A percentile compares a stretch with the other conserved stretches of the same genome.
These are phyloP conservation scores for Apogon talboti DNA, from an alignment of 2,797 vertebrate genomes.

Conservation along the genomic window DNA sequence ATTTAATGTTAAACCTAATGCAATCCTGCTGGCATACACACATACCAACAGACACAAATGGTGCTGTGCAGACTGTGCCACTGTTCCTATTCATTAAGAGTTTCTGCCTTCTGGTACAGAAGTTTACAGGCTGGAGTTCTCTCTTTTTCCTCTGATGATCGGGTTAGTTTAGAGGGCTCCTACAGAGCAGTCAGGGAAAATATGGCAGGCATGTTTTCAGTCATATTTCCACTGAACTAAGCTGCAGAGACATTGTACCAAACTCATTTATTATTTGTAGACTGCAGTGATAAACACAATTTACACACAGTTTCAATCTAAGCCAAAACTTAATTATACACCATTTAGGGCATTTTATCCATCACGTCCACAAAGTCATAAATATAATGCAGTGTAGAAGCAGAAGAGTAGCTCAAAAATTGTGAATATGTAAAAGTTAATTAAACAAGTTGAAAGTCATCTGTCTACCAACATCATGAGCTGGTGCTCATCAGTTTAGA, in stretches of 20 bases:
- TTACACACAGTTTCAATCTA: constrained; percentile 24
- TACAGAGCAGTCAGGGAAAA: constrained; percentile 52
- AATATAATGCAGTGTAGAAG: not conserved
- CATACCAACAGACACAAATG: constrained; percentile 38
- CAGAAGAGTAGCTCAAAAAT: constrained; percentile 7
- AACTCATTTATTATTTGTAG: constrained; percentile 29
- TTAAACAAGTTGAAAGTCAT: constrained; percentile 6
- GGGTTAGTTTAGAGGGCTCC: constrained; percentile 46
- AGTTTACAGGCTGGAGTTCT: constrained; percentile 45
- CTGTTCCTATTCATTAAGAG: constrained; percentile 49
- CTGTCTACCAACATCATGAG: not conserved
- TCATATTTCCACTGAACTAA: constrained; percentile 41
- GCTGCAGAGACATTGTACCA: constrained; percentile 25
- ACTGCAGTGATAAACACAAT: constrained; percentile 27
- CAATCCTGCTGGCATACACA: constrained; percentile 17
- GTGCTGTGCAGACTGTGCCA: constrained; percentile 7
- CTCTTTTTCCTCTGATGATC: constrained; percentile 59
- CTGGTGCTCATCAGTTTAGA: not conserved
- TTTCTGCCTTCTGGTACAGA: constrained; percentile 47
- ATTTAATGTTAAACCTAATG: constrained; percentile 22
- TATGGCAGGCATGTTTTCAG: constrained; percentile 42
- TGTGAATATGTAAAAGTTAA: not conserved
- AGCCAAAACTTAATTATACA: constrained; percentile 31
- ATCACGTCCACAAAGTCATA: not conserved
- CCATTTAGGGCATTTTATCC: constrained; percentile 3